A percentile compares a stretch with the other conserved stretches of the same genome.
These are phyloP conservation scores for Callionymus lyra DNA, from an alignment of 2,113 vertebrate species.

Conservation along the genomic window DNA sequence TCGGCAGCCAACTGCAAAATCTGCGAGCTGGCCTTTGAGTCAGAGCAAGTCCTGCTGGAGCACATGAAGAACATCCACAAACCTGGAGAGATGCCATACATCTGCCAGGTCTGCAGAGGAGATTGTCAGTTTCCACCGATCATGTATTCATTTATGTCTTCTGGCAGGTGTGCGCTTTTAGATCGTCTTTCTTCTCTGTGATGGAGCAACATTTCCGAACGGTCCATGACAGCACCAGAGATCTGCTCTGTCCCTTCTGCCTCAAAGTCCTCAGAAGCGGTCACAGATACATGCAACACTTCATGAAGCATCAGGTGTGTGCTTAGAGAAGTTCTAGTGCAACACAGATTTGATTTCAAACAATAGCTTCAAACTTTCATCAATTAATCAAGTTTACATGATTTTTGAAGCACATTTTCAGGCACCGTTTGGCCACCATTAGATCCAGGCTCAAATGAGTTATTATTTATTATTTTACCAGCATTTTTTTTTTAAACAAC, in stretches of 20 bases:
- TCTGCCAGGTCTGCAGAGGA: conserved; percentile 79
- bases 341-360: no score
- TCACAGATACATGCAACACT: conserved; percentile 92
- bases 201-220: conserved; percentile 90
- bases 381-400: no score
- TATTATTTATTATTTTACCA: no score
- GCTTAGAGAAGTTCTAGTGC: not conserved
- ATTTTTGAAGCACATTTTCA: no score
- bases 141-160: conserved; percentile 9
- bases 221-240: conserved; percentile 92
- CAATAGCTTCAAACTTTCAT: no score
- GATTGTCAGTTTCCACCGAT: not conserved
- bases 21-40: conserved; percentile 95
- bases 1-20: conserved; percentile 90
- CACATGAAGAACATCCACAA: conserved; percentile 99
- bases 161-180: conserved; percentile 86
- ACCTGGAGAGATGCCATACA: conserved; percentile 97
- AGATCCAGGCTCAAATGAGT: no score
- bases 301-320: conserved; percentile 94
- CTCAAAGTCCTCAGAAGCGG: conserved; percentile 90
- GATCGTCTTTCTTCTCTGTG: conserved; percentile 91
- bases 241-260: conserved; percentile 93
- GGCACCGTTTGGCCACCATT: no score
- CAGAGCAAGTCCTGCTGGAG: conserved; percentile 91
- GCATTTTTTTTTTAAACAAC: no score